Evolutionary conservation across 2,888 invertebrate species (phyloP).

Genomic region (Pomacea canaliculata): DNA sequence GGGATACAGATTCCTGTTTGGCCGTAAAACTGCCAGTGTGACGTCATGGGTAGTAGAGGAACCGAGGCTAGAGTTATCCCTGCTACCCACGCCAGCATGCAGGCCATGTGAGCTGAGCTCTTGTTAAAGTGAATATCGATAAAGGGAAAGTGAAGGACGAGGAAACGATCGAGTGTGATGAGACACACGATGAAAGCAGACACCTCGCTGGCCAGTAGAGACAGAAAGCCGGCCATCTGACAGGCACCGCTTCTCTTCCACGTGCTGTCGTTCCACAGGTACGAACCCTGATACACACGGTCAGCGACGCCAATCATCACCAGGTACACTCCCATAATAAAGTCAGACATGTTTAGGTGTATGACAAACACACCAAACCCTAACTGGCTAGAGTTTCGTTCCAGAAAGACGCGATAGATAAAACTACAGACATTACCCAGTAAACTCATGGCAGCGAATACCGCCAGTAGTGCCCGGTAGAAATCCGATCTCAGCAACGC

Average conservation of each 20-base stretch:
- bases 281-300: constrained; percentile 15
- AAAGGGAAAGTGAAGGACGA: constrained; percentile 74
- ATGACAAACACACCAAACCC: neutral
- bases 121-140: constrained; percentile 49
- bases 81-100: constrained; percentile 49
- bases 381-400: neutral
- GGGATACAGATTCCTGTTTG: too few relatives aligned
- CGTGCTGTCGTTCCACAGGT: constrained; percentile 41
- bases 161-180: constrained; percentile 77
- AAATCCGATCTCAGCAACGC: neutral
- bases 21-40: too few relatives aligned
- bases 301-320: neutral
- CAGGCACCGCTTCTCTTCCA: constrained; percentile 47
- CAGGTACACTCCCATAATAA: constrained; percentile 14
- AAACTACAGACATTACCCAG: neutral
- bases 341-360: neutral
- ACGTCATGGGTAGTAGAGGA: constrained; percentile 42
- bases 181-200: constrained; percentile 76
- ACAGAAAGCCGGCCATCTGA: constrained; percentile 43
- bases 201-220: constrained; percentile 74
- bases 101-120: constrained; percentile 45
- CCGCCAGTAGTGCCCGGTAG: neutral
- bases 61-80: constrained; percentile 52
- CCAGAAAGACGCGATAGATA: neutral
- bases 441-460: neutral